Conservation (phyloP, 2,113 vertebrate genomes). For the Ptychochromis oligacanthus region DNA sequence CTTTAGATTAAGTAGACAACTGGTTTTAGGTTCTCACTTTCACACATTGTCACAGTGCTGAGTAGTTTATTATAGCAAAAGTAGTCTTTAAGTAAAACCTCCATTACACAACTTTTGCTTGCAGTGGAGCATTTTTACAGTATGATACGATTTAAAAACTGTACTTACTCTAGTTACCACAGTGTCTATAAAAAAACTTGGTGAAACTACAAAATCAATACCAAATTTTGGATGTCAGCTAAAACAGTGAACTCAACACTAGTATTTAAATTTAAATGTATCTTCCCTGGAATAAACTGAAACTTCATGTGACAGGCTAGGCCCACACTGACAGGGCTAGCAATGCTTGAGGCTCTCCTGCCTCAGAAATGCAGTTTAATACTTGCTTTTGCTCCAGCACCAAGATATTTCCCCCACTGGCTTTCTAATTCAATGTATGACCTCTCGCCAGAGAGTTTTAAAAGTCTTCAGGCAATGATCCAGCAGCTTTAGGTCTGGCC, state of each 20-base stretch:
- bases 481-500: slow-evolving; percentile 76
- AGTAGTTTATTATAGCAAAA: not conserved
- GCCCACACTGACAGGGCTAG: slow-evolving; percentile 47
- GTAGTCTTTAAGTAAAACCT: not conserved
- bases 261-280: slow-evolving; percentile 57
- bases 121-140: not conserved
- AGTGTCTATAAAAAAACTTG: not conserved
- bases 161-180: not conserved
- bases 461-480: slow-evolving; percentile 80
- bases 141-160: not conserved
- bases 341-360: slow-evolving; percentile 63
- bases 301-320: slow-evolving; percentile 36
- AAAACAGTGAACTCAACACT: slow-evolving; percentile 15
- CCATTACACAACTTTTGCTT: not conserved
- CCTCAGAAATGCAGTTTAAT: slow-evolving; percentile 75
- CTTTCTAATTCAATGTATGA: slow-evolving; percentile 79
- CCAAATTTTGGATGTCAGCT: slow-evolving; percentile 17
- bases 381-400: slow-evolving; percentile 68
- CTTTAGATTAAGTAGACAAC: not conserved
- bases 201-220: slow-evolving; percentile 32
- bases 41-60: not conserved
- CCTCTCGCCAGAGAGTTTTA: slow-evolving; percentile 79
- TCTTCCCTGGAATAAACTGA: slow-evolving; percentile 38
- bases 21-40: not conserved
- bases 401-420: slow-evolving; percentile 70